Percentiles rank a stretch among this genome's conserved stretches.
phyloP scores from a whole-genome alignment of 1,140 invertebrate species.

The Amyelois transitella region DNA sequence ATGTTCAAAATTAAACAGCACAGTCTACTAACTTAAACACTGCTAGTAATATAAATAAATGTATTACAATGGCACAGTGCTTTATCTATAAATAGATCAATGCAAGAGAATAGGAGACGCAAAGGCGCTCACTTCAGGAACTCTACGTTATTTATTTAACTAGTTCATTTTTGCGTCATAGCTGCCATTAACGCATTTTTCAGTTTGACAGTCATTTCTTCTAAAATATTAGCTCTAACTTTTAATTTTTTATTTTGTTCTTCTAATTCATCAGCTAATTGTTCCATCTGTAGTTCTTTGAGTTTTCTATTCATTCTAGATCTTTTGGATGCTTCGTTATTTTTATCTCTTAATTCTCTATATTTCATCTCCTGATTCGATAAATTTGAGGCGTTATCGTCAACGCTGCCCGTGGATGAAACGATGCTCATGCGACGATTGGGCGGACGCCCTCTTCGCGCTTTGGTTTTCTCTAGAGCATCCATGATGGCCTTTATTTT shows the following conservation, averaged over 20 bases:
- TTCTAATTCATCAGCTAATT: constrained; percentile 55
- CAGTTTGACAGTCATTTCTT: constrained; percentile 60
- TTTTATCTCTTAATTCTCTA: constrained; percentile 81
- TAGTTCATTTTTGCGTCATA: constrained; percentile 47
- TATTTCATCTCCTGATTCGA: constrained; percentile 72
- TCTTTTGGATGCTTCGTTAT: constrained; percentile 84
- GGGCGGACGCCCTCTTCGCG: constrained; percentile 55
- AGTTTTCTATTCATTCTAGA: constrained; percentile 82
- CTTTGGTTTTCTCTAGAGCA: constrained; percentile 50
- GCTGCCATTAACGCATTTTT: constrained; percentile 60
- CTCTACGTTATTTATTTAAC: constrained; percentile 7
- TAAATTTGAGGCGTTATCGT: constrained; percentile 47
- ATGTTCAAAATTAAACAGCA: neutral
- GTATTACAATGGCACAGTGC: neutral
- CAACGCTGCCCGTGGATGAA: constrained; percentile 49
- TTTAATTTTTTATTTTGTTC: constrained; percentile 60
- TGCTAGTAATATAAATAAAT: neutral
- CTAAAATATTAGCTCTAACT: constrained; percentile 52
- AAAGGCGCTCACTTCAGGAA: constrained; percentile 12
- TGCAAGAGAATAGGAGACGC: constrained; percentile 14
- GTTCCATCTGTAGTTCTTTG: constrained; percentile 75
- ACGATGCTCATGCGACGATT: constrained; percentile 56
- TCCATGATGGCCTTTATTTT: constrained; percentile 60
- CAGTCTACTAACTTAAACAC: neutral
- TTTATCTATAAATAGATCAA: neutral